Evolutionary conservation across 2,113 vertebrate genomes (phyloP).

Genomic region (Rissa tridactyla): DNA sequence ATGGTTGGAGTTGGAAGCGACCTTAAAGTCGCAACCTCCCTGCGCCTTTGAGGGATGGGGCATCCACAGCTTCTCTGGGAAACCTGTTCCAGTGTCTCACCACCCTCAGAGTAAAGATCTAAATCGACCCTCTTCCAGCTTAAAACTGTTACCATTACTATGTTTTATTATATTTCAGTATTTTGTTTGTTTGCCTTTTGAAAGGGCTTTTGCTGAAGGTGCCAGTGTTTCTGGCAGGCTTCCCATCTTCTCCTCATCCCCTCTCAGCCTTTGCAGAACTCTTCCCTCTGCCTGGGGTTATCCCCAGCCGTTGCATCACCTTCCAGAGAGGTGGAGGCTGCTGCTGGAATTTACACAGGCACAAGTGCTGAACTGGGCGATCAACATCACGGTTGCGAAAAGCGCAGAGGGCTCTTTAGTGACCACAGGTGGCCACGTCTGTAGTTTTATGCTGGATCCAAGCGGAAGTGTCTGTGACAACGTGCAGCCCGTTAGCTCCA

Average conservation of each 20-base stretch:
- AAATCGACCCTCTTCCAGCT: not conserved
- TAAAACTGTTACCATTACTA: not conserved
- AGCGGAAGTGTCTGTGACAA: not conserved
- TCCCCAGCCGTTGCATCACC: not conserved
- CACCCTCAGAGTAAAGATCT: not conserved
- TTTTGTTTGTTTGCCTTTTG: not conserved
- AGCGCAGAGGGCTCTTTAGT: conserved; percentile 2
- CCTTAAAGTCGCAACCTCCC: not conserved
- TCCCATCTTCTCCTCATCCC: not conserved
- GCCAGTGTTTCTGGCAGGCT: not conserved
- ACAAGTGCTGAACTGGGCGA: rapidly evolving
- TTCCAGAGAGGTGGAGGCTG: not conserved
- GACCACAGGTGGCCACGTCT: not conserved
- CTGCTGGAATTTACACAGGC: conserved; percentile 6
- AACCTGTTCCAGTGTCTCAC: not conserved
- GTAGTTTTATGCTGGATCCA: not conserved
- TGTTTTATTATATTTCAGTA: not conserved
- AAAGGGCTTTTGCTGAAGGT: not conserved
- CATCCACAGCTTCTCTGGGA: not conserved
- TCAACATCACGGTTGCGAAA: not conserved
- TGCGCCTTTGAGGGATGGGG: not conserved
- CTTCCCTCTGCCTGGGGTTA: not conserved
- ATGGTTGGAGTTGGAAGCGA: not conserved
- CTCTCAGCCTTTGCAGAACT: not conserved
- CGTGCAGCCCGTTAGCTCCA: not conserved